Conservation (phyloP, 2,113 vertebrate species). For the Propithecus coquereli region DNA sequence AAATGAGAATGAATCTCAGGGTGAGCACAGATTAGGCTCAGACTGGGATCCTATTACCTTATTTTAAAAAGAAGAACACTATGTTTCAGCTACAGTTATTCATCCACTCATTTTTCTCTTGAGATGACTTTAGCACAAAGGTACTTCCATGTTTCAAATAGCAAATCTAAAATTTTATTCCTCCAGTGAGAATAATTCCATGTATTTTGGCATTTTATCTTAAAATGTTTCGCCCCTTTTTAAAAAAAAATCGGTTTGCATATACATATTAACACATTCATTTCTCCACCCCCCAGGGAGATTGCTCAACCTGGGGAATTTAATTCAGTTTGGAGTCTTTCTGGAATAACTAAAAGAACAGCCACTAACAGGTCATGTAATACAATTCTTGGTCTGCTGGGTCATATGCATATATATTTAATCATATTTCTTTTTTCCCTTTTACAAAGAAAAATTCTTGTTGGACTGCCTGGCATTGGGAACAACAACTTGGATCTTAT, state of each 20-base stretch:
- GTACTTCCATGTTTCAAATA: background rate
- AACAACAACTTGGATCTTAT: background rate
- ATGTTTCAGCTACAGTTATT: background rate
- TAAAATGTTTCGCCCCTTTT: background rate
- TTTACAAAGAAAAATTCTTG: background rate
- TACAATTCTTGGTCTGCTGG: background rate
- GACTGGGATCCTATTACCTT: too few species aligned
- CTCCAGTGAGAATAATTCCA: background rate
- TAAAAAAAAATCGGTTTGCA: background rate
- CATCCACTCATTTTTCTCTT: background rate
- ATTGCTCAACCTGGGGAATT: background rate
- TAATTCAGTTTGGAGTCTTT: background rate
- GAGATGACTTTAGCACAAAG: background rate
- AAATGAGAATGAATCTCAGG: background rate
- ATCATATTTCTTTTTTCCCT: background rate
- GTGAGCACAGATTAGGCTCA: background rate
- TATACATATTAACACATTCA: background rate
- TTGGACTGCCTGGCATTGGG: background rate
- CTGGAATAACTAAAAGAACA: background rate
- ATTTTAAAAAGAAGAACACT: background rate
- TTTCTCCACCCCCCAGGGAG: background rate
- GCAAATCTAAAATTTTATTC: background rate
- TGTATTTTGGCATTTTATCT: background rate
- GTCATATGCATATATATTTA: background rate
- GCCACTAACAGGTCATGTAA: too few species aligned